Evolutionary conservation across 2,888 invertebrate species (phyloP), one percentile per base, ranked within the genome.

Genomic region (Heliconius aoede): DNA sequence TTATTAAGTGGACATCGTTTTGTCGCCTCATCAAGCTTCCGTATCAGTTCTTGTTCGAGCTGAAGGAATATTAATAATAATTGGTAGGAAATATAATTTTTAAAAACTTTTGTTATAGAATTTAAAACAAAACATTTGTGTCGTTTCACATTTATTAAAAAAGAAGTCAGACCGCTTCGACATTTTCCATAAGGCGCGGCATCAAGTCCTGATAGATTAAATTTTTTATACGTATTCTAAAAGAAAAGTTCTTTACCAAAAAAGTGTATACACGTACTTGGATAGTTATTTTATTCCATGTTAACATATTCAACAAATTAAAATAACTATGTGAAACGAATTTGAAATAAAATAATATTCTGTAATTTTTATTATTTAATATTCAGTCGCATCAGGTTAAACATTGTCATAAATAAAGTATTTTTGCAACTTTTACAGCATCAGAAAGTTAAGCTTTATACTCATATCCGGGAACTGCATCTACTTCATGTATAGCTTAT

Each of bases 371-470:
- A 26, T 60, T 15, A 24, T 24, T 24, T 58, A 4, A 60, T 60
- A 60, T 26, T 26, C 60, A 26, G 28, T 40, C 26, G 68, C 26
- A 26, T 68, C 51, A 21, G 81, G 77, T 77, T 76, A 76, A 79
- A 80, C 79, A 82, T 82, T 83, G 83, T 79, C 82, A 81, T 84
- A 83, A 85, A 85, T 82, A 85, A 83, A 83, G 81, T 81, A 80
- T 83, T 83, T 84, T 83, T 80, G 76, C 81, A 82, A 82, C 76
- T 72, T 46, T 76, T 69, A 65, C 64, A 76, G 71, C 73, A 73
- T 79, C 75, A 76, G 78, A 80, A 80, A 81, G 80, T 83, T 80
- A 73, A 74, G 73, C 82, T 81, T 83, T 78, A 82, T 72, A 74
- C 75, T 79, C 76, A 71, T 77, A 74, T 74, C 80, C 80, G 74